Percentiles rank a stretch among this genome's conserved stretches.
These are phyloP conservation scores for Vidua macroura DNA, from an alignment of 2,113 vertebrate species.

Conservation along the genomic window DNA sequence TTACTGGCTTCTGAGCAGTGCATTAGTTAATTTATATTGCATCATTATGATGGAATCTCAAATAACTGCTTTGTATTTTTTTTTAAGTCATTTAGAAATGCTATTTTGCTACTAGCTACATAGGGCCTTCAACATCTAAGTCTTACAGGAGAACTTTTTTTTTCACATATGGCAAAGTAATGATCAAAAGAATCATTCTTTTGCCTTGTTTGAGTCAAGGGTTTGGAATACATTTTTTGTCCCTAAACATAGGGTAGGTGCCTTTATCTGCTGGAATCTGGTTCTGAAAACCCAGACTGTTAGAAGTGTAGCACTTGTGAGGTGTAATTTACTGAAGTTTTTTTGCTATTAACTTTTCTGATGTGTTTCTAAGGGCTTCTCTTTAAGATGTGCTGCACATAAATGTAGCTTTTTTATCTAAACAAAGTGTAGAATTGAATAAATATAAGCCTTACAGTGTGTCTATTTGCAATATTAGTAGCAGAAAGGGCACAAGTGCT, in stretches of 20 bases:
- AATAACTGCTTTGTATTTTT: background rate
- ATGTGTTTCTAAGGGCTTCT: background rate
- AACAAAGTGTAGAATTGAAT: background rate
- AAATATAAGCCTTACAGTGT: background rate
- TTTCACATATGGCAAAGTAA: background rate
- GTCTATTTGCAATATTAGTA: background rate
- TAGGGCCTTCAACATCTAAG: background rate
- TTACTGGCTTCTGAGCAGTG: background rate
- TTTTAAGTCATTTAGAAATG: background rate
- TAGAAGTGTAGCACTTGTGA: background rate
- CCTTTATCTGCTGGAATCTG: background rate
- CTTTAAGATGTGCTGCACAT: background rate
- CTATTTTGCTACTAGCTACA: background rate
- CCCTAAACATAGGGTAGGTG: background rate
- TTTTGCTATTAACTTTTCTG: background rate
- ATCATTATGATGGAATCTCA: background rate
- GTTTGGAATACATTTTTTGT: background rate
- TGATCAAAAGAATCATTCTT: background rate
- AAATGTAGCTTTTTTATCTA: background rate
- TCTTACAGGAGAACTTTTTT: background rate
- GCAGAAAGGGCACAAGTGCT: background rate
- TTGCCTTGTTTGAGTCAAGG: background rate
- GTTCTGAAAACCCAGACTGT: background rate
- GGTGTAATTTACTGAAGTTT: background rate
- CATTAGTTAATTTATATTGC: background rate